phyloP scores from a whole-genome alignment of 1,140 invertebrate species.

The Dryas iulia region DNA sequence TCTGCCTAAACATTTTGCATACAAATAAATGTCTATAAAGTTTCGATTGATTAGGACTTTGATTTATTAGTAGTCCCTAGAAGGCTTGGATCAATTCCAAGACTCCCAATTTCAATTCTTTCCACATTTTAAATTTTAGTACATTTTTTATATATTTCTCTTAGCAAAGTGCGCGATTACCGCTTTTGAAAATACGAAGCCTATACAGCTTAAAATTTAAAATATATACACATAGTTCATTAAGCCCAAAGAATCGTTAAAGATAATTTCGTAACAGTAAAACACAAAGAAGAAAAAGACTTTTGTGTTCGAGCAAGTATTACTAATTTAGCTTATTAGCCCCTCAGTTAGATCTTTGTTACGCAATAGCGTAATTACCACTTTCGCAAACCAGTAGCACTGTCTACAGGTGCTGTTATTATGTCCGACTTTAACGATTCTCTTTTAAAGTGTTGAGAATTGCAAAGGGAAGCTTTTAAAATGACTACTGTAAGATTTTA shows the following conservation, averaged over 20 bases:
- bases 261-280: constrained; percentile 5
- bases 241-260: not conserved
- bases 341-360: not conserved
- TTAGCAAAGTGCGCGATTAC: too few species aligned
- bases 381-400: constrained; percentile 2
- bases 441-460: not conserved
- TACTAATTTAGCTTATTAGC: constrained; percentile 1
- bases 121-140: too few species aligned
- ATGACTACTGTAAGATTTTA: not conserved
- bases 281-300: not conserved
- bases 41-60: too few species aligned
- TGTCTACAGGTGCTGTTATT: not conserved
- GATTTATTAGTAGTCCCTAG: too few species aligned
- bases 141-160: too few species aligned
- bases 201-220: too few species aligned
- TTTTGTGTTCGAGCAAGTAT: constrained; percentile 1
- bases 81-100: too few species aligned
- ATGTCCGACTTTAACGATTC: not conserved
- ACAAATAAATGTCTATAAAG: too few species aligned
- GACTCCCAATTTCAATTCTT: too few species aligned
- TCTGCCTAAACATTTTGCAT: too few species aligned
- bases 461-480: not conserved
- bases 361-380: not conserved
- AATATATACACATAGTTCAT: not conserved
- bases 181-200: too few species aligned